Evolutionary conservation across 2,888 invertebrate genomes (phyloP).

Genomic region (Agriotes lineatus): DNA sequence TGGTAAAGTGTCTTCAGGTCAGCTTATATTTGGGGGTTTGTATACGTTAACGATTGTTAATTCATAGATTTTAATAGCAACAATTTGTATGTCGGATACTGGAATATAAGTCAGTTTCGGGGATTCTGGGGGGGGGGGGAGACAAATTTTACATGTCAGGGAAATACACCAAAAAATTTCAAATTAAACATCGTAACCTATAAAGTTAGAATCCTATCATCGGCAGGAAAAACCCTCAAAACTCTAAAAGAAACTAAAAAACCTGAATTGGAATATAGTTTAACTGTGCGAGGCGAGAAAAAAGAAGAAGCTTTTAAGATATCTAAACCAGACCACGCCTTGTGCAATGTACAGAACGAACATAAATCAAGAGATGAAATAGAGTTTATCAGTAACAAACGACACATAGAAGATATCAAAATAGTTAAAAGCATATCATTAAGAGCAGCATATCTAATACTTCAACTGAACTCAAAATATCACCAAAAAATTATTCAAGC

Average conservation of each 20-base stretch:
- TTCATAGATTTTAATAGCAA: too few relatives aligned
- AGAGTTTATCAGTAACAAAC: neutral
- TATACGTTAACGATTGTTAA: too few relatives aligned
- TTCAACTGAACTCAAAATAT: conserved; percentile 1
- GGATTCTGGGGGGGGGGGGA: too few relatives aligned
- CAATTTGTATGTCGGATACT: too few relatives aligned
- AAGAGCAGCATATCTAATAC: neutral
- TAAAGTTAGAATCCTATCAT: neutral
- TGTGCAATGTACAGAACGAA: neutral
- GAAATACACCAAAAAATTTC: too few relatives aligned
- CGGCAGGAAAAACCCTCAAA: neutral
- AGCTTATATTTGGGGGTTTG: too few relatives aligned
- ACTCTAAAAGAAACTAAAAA: neutral
- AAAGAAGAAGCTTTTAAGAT: neutral
- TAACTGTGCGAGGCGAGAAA: neutral
- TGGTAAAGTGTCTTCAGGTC: too few relatives aligned
- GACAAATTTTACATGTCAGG: too few relatives aligned
- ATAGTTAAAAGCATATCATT: conserved; percentile 2
- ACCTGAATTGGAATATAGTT: conserved; percentile 5
- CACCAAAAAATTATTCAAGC: conserved; percentile 5
- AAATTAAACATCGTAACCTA: too few relatives aligned
- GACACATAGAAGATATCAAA: conserved; percentile 1
- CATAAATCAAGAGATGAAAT: neutral
- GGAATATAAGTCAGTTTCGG: too few relatives aligned
- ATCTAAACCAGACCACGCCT: neutral